Evolutionary conservation across 2,113 vertebrate genomes (phyloP).

Genomic region (Anguilla japonica): DNA sequence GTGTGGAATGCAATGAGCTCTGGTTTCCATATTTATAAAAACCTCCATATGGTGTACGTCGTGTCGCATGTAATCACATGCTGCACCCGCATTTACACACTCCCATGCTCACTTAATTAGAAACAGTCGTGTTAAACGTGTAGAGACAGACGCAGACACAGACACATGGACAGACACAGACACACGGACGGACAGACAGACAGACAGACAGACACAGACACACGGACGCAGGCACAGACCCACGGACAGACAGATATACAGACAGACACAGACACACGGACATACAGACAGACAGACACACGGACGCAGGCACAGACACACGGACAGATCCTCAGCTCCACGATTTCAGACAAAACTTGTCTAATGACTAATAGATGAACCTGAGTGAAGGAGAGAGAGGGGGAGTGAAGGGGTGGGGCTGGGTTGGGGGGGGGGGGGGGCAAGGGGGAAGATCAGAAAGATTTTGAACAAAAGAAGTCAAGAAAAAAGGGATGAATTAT

Average conservation of each 20-base stretch:
- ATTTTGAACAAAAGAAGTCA: background rate
- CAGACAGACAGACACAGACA: too few species aligned
- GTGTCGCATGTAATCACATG: too few species aligned
- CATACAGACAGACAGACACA: background rate
- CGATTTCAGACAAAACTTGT: background rate
- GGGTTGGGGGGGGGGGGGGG: background rate
- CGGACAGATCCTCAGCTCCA: background rate
- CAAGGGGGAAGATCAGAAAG: background rate
- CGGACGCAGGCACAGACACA: background rate
- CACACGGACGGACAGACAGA: too few species aligned
- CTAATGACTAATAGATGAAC: slow-evolving; percentile 24
- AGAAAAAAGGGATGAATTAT: slow-evolving; percentile 13
- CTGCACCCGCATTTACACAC: too few species aligned
- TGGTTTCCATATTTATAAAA: too few species aligned
- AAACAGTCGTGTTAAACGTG: background rate
- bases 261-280: background rate
- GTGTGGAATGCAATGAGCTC: too few species aligned
- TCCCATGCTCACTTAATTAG: too few species aligned
- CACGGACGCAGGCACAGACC: background rate
- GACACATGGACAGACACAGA: background rate
- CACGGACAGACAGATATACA: background rate
- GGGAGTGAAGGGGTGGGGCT: background rate
- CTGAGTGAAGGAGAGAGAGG: background rate
- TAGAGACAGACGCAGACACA: background rate
- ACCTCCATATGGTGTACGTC: too few species aligned